Evolutionary conservation across 2,888 invertebrate species (phyloP), one percentile per base, ranked within the genome.

Genomic region (Venusia cambrica): DNA sequence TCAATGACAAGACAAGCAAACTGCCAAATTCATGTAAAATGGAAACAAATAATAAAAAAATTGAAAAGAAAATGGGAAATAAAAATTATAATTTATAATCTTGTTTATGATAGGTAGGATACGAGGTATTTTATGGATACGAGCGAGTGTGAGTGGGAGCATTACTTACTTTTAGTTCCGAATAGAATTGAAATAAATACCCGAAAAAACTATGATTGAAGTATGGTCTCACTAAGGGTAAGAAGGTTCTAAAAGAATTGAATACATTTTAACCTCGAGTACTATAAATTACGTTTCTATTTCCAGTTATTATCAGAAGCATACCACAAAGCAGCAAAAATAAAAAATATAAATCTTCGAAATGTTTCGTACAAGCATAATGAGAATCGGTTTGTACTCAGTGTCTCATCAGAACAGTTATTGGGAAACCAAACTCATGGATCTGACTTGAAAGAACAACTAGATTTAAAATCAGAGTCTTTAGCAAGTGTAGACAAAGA

Each of bases 351-450:
- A 5, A 63, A 57, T 33, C 60, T 61, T 34, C 20, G 70, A 9
- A 57, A 66, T 11, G 42, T 77, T 38, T 47, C 57, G 8, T 75
- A 81, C 46, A 71, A 66, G 36, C 75, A 79, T 42, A 57, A 63
- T 46, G 70, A 74, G 48, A 70, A 54, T 24, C 53, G 53, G 34
- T 80, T 68, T 48, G 40, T 51, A 9, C 44, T 80, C 4, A 57
- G 49, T 46, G 34, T 57, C 13, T 32, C 44, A 5, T 51, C 44
- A 39, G 52, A 51, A 28, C 38, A 24, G 17, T n/a, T 20, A 1
- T 25, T 34, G 26, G 40, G 21, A 3, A 21, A 40, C 16, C 40
- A 42, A 24, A 43, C 30, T 3, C 22, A 5, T 6, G 10, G 18
- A 12, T 36, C 37, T 12, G 17, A 10, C 11, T 15, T 5, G 11